These are phyloP conservation scores for Seira sanloemensis DNA, from an alignment of 2,888 invertebrate species.

Conservation along the genomic window DNA sequence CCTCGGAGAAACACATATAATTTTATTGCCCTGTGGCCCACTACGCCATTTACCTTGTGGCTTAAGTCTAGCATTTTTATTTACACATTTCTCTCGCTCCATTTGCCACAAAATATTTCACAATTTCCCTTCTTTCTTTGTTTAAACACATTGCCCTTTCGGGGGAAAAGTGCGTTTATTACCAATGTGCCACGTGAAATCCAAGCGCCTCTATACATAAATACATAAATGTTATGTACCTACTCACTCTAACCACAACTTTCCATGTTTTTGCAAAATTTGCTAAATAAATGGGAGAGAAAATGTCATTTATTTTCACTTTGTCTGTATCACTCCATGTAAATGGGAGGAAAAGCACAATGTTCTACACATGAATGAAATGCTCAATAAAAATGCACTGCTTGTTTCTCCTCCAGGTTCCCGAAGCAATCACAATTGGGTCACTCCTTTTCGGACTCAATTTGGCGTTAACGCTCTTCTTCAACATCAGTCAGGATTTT, in stretches of 20 bases:
- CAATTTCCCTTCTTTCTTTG: neutral
- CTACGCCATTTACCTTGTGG: neutral
- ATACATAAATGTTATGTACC: too few species aligned
- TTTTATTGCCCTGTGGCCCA: neutral
- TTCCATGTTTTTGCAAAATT: neutral
- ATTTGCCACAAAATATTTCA: neutral
- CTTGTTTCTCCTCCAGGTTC: conserved; percentile 29
- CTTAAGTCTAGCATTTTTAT: neutral
- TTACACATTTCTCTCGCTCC: neutral
- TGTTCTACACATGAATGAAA: too few species aligned
- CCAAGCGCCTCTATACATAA: too few species aligned
- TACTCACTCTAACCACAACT: too few species aligned
- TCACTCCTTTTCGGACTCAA: conserved; percentile 57
- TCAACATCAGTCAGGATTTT: conserved; percentile 56
- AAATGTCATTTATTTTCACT: neutral
- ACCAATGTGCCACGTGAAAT: too few species aligned
- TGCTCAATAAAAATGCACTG: neutral
- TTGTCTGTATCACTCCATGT: neutral
- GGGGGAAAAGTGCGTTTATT: too few species aligned
- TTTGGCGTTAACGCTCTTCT: conserved; percentile 49
- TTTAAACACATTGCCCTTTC: too few species aligned
- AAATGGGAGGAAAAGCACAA: too few species aligned
- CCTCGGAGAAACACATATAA: neutral
- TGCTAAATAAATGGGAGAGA: neutral
- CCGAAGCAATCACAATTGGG: conserved; percentile 54